Base-by-base conservation (phyloP, 2,113 vertebrate species). In the Marmota monax region DNA sequence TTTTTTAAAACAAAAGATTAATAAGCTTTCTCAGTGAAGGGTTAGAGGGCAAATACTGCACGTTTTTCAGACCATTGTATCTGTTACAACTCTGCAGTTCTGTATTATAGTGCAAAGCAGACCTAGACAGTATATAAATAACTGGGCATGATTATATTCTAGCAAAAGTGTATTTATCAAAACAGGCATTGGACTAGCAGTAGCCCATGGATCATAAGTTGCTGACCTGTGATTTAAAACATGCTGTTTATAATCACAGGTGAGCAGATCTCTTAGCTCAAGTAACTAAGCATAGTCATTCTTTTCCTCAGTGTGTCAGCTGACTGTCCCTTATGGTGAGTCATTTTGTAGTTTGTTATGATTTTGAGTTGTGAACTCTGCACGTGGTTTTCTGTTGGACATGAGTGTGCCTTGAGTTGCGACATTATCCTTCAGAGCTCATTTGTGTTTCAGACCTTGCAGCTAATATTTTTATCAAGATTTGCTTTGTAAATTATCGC, bases 1-100 rank as follows among this genome's bases (percentile, higher is more conserved):
- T 78, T 85, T 79, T 84, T 87, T 91, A 73, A 92, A 96, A 88
- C 13, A 83, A 84, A 45, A 56, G 17, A 5, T 37, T 34, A 56
- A 9, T 23, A 58, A 3, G 20, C 67, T 91, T 61, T 94, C 82
- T 85, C 22, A 82, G 3, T 48, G 18, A 63, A 90, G 17, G 22
- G 7, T 70, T 58, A 85, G 27, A n/a, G 9, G 77, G 22, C 67
- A 77, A 78, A 53, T 45, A 7, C 29, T 51, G 32, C 48, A 84
- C 8, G 18, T 53, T 76, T 88, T 84, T 11, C 0, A 22, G 8
- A 27, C n/a, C 11, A 14, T n/a, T 25, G 0, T 0, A 67, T 91
- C 45, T 97, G 34, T 73, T 29, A 93, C 69, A 91, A 6, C 39
- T 82, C 8, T 88, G 70, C 34, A 45, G 0, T 67, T 93, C 32